Base-by-base conservation (phyloP, 2,797 vertebrate species). In the Sphaeramia orbicularis region DNA sequence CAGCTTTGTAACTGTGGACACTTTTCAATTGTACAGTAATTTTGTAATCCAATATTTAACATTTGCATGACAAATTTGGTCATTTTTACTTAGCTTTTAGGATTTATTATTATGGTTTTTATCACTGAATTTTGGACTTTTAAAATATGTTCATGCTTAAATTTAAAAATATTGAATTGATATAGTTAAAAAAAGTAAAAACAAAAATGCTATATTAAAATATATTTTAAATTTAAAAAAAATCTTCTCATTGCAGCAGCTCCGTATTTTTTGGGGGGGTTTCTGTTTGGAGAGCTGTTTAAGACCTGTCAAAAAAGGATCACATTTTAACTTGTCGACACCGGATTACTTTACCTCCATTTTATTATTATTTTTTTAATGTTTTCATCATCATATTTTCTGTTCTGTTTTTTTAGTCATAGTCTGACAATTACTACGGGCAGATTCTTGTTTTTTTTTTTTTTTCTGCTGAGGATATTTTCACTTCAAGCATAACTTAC, bases 281-380 rank as follows among this genome's bases (percentile, higher is more conserved):
- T 75, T 64, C 14, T 57, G 13, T 83, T 75, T 75, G 47, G 74
- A 81, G 61, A 80, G 68, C 52, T 71, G 19, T 41, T 55, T 55
- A 44, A 64, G 83, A 55, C 59, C 43, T n/a, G 27, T 64, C 27
- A 36, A 47, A 69, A 69, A 79, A 73, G 53, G 38, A 12, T 61
- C 15, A 45, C n/a, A 64, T 52, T 74, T 70, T 63, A 40, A 13
- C 42, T 56, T 13, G 13, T 61, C 14, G 44, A 57, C 40, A 54
- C 40, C 30, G 10, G 51, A 32, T 10, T 35, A 35, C 32, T 35
- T 35, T 35, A 35, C 32, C 9, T 35, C 32, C 32, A 35, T 35
- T 35, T 35, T 3, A 35, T 35, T 7, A n/a, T n/a, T 10, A 4
- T 35, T 35, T 35, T 35, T 35, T 9, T 9, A 35, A 30, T 8